Percentiles rank a stretch among this genome's conserved stretches.
Evolutionary conservation across 2,888 invertebrate species (phyloP).

Genomic region (Lypha dubia): DNA sequence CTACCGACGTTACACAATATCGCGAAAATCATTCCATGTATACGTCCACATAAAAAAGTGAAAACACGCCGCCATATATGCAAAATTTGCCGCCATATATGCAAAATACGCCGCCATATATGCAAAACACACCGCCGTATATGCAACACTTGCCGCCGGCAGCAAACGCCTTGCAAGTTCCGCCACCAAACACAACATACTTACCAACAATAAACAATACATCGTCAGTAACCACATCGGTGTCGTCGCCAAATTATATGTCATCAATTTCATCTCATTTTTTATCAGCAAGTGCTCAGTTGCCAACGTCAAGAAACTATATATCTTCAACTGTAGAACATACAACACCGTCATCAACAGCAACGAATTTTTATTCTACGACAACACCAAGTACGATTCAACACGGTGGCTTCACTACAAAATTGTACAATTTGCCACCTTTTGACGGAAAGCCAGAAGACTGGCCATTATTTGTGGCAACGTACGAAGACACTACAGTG

Average conservation of each 20-base stretch:
- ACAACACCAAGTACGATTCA: background rate
- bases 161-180: background rate
- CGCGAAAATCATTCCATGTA: background rate
- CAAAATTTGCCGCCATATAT: no score
- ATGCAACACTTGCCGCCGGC: constrained; percentile 22
- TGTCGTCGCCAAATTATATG: background rate
- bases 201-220: background rate
- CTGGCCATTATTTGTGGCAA: no score
- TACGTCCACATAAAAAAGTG: background rate
- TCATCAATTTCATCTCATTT: background rate
- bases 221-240: background rate
- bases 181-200: background rate
- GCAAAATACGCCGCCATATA: background rate
- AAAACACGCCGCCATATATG: no score
- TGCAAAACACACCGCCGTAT: no score
- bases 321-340: background rate
- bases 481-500: no score
- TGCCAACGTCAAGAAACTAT: no score
- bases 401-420: constrained; percentile 1
- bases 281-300: background rate
- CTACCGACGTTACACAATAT: background rate
- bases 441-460: no score
- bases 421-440: constrained; percentile 23
- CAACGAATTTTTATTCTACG: background rate
- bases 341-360: no score